Conservation (phyloP, 2,797 vertebrate genomes). For the Gymnoscopelus braueri region DNA sequence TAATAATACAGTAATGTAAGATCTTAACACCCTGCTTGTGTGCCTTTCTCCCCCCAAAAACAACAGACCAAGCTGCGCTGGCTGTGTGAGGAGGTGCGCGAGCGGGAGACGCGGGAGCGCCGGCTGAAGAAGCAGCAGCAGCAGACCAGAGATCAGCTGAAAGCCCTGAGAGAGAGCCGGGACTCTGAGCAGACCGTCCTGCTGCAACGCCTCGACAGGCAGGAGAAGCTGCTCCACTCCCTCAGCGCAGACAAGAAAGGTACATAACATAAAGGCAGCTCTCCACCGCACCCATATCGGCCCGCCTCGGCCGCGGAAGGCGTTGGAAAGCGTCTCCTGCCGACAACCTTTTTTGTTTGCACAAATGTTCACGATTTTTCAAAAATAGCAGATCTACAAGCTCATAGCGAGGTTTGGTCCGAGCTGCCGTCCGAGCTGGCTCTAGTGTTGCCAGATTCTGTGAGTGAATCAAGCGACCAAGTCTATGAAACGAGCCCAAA, state of each 20-base stretch:
- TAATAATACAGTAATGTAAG: too few species aligned
- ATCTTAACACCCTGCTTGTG: too few species aligned
- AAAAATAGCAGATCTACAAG: too few species aligned
- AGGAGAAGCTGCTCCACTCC: conserved; percentile 87
- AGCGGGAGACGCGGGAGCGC: conserved; percentile 82
- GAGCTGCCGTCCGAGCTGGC: too few species aligned
- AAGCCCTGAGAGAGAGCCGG: conserved; percentile 79
- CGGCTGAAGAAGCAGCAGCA: conserved; percentile 80
- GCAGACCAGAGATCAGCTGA: conserved; percentile 85
- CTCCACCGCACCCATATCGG: neutral
- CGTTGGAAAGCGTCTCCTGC: neutral
- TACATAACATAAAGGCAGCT: conserved; percentile 51
- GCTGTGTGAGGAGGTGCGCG: conserved; percentile 90
- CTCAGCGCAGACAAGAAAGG: conserved; percentile 89
- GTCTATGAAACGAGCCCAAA: too few species aligned
- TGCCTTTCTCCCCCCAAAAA: too few species aligned
- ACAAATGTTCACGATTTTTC: too few species aligned
- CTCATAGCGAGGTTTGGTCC: too few species aligned
- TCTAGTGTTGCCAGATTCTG: too few species aligned
- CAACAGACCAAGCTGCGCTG: conserved; percentile 89
- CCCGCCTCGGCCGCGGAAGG: neutral
- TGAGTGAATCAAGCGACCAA: too few species aligned
- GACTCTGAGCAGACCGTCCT: conserved; percentile 83
- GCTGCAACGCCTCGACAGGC: conserved; percentile 84
- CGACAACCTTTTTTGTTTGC: too few species aligned